Evolutionary conservation across 2,797 vertebrate species (phyloP).

Genomic region (Otolemur crassicaudatus): DNA sequence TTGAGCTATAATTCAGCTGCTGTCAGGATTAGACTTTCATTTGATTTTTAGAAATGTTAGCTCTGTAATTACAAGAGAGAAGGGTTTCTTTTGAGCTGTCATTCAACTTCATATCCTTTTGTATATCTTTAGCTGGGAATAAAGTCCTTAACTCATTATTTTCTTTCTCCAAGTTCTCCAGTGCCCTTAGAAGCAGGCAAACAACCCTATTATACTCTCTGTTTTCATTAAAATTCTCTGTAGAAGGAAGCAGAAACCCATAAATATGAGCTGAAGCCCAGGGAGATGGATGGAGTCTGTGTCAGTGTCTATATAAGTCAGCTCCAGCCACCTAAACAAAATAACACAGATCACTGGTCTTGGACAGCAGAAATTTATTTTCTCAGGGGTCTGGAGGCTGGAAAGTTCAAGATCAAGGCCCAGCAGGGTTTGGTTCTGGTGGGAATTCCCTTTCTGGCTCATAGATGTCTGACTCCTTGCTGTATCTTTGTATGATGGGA

Average conservation of each 20-base stretch:
- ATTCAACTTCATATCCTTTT: not conserved
- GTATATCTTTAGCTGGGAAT: not conserved
- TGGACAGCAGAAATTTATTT: not conserved
- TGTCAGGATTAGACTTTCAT: not conserved
- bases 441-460: not conserved
- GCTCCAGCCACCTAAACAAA: not conserved
- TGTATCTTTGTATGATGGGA: not conserved
- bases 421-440: not conserved
- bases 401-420: not conserved
- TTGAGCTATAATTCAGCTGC: not conserved
- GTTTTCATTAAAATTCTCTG: not conserved
- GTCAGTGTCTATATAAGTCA: not conserved
- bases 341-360: not conserved
- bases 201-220: not conserved
- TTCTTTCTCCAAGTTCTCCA: slow-evolving; percentile 6
- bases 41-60: not conserved
- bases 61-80: not conserved
- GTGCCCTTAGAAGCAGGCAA: not conserved
- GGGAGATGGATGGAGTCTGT: not conserved
- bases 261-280: not conserved
- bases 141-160: not conserved
- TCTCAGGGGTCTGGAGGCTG: not conserved
- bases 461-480: not conserved
- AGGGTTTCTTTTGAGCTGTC: not conserved
- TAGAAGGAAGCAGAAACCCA: not conserved